Evolutionary conservation across 1,140 invertebrate species (phyloP), one percentile per base, ranked within the genome.

Genomic region (Euura saliciscinereae): DNA sequence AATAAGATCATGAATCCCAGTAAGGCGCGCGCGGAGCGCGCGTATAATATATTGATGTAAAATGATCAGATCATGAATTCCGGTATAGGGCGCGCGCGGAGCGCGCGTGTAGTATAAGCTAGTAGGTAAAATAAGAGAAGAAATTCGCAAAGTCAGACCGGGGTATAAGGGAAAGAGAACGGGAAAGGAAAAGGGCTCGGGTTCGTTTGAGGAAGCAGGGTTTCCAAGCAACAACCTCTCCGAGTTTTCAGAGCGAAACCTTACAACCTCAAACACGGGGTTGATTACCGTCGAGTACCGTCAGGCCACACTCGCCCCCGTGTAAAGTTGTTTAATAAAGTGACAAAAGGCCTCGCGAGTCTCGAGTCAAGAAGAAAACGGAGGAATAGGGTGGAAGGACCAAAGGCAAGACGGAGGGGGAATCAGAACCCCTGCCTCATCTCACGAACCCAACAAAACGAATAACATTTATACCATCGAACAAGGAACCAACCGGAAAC

Each of bases 111-210:
- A n/a, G n/a, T n/a, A n/a, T n/a, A n/a, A n/a, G n/a, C n/a, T n/a
- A n/a, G n/a, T 68, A 13, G 68, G 72, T 71, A 72, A 78, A 28
- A 28, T 28, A 78, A 68, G 77, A 59, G 51, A 66, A 73, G 77
- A 70, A 78, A 78, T 78, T 78, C 78, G 66, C 72, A 65, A 78
- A 71, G 65, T 66, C 74, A 72, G 65, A 44, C 43, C 28, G 70
- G 45, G 43, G 71, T 70, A 72, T 76, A 68, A 74, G 65, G 65
- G 64, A 66, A 59, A 67, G 66, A 68, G 66, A 6, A 67, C 43
- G 8, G 28, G 13, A 67, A 76, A 43, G 76, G n/a, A 6, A 66
- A 67, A 42, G 66, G 66, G 13, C 66, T 3, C 4, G 66, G 28
- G 66, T 28, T 67, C 11, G 11, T 11, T 10, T 13, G 42, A 10